Percentiles rank a stretch among this genome's conserved stretches.
phyloP scores from a whole-genome alignment of 1,140 invertebrate species.

The Macrosteles quadrilineatus region DNA sequence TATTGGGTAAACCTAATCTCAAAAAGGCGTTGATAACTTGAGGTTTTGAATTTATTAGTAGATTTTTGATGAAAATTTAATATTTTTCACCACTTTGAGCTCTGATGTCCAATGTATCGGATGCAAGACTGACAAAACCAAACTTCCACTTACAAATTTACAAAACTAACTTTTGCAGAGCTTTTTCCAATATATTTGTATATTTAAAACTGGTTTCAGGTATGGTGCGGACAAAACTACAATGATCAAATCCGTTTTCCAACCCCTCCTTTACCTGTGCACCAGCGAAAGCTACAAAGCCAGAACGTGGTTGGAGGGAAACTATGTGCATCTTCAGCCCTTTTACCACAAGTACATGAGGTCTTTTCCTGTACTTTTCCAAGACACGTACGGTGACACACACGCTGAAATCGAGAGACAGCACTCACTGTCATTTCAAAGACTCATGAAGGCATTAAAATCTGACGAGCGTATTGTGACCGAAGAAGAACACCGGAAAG shows the following conservation, averaged over 20 bases:
- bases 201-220: too few species aligned
- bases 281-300: constrained; percentile 18
- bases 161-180: too few species aligned
- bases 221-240: background rate
- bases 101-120: too few species aligned
- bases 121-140: too few species aligned
- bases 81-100: too few species aligned
- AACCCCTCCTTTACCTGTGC: background rate
- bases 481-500: constrained; percentile 7
- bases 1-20: too few species aligned
- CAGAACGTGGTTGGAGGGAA: background rate
- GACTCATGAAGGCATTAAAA: constrained; percentile 17
- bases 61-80: too few species aligned
- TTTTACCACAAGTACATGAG: constrained; percentile 19
- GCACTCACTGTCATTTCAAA: constrained; percentile 8
- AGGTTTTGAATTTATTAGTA: too few species aligned
- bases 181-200: too few species aligned
- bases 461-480: background rate
- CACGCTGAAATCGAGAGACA: constrained; percentile 1
- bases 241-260: background rate
- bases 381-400: background rate
- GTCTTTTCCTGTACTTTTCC: background rate
- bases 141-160: too few species aligned
- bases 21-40: too few species aligned
- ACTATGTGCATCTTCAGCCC: background rate